Conservation (phyloP, 1,140 invertebrate species). For the Heliconius congener region DNA sequence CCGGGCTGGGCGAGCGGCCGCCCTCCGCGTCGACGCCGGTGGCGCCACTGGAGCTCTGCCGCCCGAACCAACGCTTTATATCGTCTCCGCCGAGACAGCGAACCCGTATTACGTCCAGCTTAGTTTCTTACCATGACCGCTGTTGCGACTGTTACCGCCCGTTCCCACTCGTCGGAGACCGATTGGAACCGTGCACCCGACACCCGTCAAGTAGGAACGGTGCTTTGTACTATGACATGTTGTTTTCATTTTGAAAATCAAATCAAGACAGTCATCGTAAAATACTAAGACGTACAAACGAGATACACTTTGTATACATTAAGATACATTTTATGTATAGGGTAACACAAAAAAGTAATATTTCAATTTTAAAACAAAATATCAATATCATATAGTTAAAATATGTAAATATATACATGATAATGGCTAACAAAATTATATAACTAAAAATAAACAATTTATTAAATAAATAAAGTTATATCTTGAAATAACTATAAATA, state of each 20-base stretch:
- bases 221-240: neutral
- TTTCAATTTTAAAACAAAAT: neutral
- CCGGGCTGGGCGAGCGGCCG: slow-evolving; percentile 41
- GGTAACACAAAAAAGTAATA: slow-evolving; percentile 4
- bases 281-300: slow-evolving; percentile 21
- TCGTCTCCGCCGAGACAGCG: slow-evolving; percentile 1
- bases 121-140: slow-evolving; percentile 31
- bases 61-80: slow-evolving; percentile 57
- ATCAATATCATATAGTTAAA: neutral
- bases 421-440: neutral
- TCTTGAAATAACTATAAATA: neutral
- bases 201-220: too few relatives aligned
- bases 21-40: slow-evolving; percentile 63
- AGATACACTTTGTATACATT: slow-evolving; percentile 1
- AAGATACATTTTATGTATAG: neutral
- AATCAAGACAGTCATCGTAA: slow-evolving; percentile 24
- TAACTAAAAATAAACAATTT: neutral
- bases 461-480: neutral
- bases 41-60: slow-evolving; percentile 64
- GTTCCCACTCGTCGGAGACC: too few relatives aligned
- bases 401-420: neutral
- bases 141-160: neutral
- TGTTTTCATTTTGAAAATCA: neutral
- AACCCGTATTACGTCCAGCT: neutral
- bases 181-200: too few relatives aligned